Base-by-base conservation (phyloP, 2,888 invertebrate species). In the Diarsia dahlii region DNA sequence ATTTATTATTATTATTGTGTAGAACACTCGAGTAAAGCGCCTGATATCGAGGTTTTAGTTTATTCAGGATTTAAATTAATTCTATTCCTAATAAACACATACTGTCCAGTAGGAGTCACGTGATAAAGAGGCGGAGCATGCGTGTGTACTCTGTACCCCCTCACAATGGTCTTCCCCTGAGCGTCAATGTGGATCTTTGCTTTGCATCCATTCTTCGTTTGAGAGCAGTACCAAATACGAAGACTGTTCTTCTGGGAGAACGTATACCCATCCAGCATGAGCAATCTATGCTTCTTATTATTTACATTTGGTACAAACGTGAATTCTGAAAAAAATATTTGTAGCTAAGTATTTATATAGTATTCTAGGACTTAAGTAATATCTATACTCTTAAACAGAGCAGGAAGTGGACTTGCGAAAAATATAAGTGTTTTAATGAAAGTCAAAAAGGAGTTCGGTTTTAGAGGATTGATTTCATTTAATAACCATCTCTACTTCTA, bases 141-240 rank as follows among this genome's bases (percentile, higher is more conserved):
- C 0, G 39, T 77, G n/a, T 90, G 89, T 8, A 64, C 50, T 12
- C 76, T 71, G 23, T 69, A 34, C 2, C 80, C 81, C 23, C 80
- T 12, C 9, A 80, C 18, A 13, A 83, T 70, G 6, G 13, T 71
- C 15, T 69, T 73, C 0, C 84, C 85, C 0, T 86, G 71, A 8
- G 76, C 74, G 60, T 85, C 76, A 73, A 89, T 76, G 13, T 80
- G 86, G 1, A 91, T 83, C 65, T 82, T 89, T 0, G 91, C 91
- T 70, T 81, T 89, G 63, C 92, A 92, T 1, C 88, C 88, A 1
- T 71, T 80, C 48, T 73, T 76, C 56, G 80, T 85, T 68, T 87
- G 86, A 1, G 91, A 90, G 45, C 91, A 91, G 54, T 90, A 91
- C 91, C 89, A 91, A 20, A 86, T 84, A 0, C 84, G 75, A 28